These are phyloP conservation scores for Rhincodon typus DNA, from an alignment of 2,797 vertebrate genomes.

Conservation along the genomic window DNA sequence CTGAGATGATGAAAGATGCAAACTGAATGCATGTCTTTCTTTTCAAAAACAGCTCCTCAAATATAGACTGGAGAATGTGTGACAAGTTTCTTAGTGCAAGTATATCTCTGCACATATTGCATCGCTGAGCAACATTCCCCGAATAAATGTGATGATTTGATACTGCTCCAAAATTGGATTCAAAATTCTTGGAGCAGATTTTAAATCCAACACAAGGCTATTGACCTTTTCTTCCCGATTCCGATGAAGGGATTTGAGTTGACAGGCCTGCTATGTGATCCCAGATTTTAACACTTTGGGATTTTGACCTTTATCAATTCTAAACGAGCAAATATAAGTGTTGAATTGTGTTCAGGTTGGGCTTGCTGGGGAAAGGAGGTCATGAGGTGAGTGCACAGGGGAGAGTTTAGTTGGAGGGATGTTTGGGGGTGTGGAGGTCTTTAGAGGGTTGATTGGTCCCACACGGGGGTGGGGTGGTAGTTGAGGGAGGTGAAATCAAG, in stretches of 20 bases:
- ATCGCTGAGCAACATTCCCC: background rate
- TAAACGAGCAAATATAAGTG: background rate
- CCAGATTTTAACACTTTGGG: background rate
- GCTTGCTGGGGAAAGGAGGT: too few relatives aligned
- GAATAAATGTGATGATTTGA: too few relatives aligned
- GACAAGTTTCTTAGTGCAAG: background rate
- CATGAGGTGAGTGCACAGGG: too few relatives aligned
- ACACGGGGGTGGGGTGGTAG: too few relatives aligned
- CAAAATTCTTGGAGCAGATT: background rate
- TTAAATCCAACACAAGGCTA: background rate
- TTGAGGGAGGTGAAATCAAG: too few relatives aligned
- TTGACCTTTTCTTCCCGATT: background rate
- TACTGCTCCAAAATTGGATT: background rate
- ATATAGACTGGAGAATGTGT: background rate
- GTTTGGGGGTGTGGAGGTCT: too few relatives aligned
- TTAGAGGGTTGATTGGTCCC: too few relatives aligned
- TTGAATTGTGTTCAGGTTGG: background rate
- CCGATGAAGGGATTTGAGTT: background rate
- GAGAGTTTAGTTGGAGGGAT: too few relatives aligned
- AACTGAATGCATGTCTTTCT: background rate
- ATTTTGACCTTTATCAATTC: background rate
- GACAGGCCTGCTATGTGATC: background rate
- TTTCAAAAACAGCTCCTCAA: background rate
- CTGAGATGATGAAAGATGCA: background rate
- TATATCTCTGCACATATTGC: background rate